Base-by-base conservation (phyloP, 2,888 invertebrate genomes). In the Uropetala carovei region DNA sequence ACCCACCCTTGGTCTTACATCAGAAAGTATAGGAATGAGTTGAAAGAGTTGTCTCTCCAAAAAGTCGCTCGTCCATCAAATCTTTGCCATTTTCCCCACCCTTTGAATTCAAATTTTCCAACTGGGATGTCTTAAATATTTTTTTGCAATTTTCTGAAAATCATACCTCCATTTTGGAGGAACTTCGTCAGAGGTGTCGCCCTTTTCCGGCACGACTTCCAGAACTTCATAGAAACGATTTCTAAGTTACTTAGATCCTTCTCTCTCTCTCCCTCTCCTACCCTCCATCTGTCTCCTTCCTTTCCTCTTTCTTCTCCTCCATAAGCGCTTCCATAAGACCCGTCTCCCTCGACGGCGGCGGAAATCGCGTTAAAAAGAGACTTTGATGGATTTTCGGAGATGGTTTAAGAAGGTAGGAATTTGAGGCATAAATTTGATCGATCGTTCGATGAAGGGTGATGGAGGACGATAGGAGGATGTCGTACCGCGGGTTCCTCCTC, bases 361-460 rank as follows among this genome's bases (percentile, higher is more conserved):
- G 83, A 83, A 56, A 83, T 83, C 83, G 83, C 57, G 83, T 83
- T 83, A 83, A 56, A 43, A 83, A 43, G 82, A 83, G 83, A 83
- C 56, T 56, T 57, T 83, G 83, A 83, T 83, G 83, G 83, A 83
- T 83, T 83, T 57, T 56, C 56, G 57, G 83, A 57, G 57, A 83
- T 83, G 56, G 83, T 57, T 43, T 22, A 83, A 83, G 83, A 57
- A 56, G n/a, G 43, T 43, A 83, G 57, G 43, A 57, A n/a, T 57
- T 27, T 83, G 56, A 83, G 83, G n/a, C 57, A 57, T 43, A 7
- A 43, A 56, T 57, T 56, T 83, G 83, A 83, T 83, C 56, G 83
- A 83, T 83, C 83, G 83, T 83, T 18, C 83, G 11, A n/a, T n/a
- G 57, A 83, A 57, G 43, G 83, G 57, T 56, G 83, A 18, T n/a